Evolutionary conservation across 2,888 invertebrate species (phyloP), one percentile per base, ranked within the genome.

Genomic region (Kryphioiulus occultus): DNA sequence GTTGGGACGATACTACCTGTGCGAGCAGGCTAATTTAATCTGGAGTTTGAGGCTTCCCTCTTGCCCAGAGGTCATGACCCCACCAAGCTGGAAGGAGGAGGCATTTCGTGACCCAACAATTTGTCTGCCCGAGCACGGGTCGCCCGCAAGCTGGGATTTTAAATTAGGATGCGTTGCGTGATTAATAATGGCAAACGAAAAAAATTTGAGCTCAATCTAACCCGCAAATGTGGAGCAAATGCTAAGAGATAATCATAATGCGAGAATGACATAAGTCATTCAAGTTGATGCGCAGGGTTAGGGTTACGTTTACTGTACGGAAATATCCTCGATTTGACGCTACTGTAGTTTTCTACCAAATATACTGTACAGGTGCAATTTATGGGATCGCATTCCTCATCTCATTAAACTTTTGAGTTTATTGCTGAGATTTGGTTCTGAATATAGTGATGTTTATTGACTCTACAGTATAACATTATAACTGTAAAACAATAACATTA

Each of bases 41-140:
- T 32, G 4, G 12, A 78, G 78, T 32, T 78, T 78, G 78, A 26
- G 68, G 68, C 26, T 68, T 68, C 26, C 22, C 68, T 68, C 68
- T 22, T 26, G 68, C 68, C 59, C 7, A 68, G 12, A 68, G 68
- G 68, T 68, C 68, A 68, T 26, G 22, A 68, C 68, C 68, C 12
- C 22, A 2, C 26, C 9, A 68, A 68, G 22, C 68, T 22, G 68
- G 26, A 22, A 12, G 26, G 68, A 68, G 68, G 68, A 68, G 68
- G 68, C 26, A 26, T 68, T 68, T 68, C 68, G 68, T 68, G 68
- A 26, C 68, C 68, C 26, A 68, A 68, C 68, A 68, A 68, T 68
- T 68, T 22, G 68, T 68, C 26, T 68, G 68, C 26, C 26, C 68
- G 26, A 22, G 68, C 22, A 26, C 5, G 12, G 68, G 68, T 68